Percentiles rank a stretch among this genome's conserved stretches.
Conservation (phyloP, 1,140 invertebrate species). For the Bursaphelenchus mucronatus region DNA sequence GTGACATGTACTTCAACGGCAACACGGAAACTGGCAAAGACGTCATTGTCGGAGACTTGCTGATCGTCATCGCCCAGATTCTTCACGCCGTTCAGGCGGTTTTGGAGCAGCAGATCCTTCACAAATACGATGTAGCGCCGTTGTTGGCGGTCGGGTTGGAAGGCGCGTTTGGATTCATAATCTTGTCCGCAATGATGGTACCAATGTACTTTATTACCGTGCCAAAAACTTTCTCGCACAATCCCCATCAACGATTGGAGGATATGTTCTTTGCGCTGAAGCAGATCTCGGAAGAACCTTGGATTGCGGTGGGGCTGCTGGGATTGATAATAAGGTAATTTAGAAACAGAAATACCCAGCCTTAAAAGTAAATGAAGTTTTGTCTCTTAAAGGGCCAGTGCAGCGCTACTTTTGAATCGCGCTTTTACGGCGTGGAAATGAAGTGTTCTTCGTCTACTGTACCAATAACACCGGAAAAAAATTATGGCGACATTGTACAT, state of each 20-base stretch:
- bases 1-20: slow-evolving; percentile 68
- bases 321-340: too few species aligned
- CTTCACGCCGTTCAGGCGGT: slow-evolving; percentile 83
- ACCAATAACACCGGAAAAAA: too few species aligned
- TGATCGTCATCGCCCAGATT: slow-evolving; percentile 78
- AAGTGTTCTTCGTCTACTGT: too few species aligned
- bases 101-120: slow-evolving; percentile 82
- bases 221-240: slow-evolving; percentile 2
- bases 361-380: too few species aligned
- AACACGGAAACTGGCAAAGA: slow-evolving; percentile 67
- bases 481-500: too few species aligned
- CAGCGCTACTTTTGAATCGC: too few species aligned
- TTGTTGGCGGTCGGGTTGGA: slow-evolving; percentile 81
- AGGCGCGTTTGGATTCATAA: slow-evolving; percentile 64
- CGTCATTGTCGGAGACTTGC: slow-evolving; percentile 78
- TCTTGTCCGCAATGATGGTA: not conserved
- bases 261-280: too few species aligned
- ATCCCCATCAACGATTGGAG: slow-evolving; percentile 1
- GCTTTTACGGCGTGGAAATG: too few species aligned
- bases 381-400: too few species aligned
- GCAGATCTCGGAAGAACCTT: not conserved
- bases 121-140: slow-evolving; percentile 74
- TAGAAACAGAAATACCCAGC: too few species aligned
- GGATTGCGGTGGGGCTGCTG: too few species aligned
- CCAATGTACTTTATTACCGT: slow-evolving; percentile 1